Base-by-base conservation (phyloP, 1,140 invertebrate species). In the Drosophila pallidifrons region DNA sequence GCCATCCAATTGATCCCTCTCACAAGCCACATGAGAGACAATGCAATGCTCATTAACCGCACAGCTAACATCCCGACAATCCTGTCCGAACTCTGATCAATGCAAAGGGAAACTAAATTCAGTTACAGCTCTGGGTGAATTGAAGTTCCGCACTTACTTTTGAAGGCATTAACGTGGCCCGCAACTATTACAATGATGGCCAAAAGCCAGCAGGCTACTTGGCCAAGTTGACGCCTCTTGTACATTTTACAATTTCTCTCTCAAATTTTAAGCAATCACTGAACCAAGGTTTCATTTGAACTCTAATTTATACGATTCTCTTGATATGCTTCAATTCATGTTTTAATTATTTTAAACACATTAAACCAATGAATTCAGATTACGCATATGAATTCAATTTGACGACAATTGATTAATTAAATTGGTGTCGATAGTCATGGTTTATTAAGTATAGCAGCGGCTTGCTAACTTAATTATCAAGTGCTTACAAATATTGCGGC, bases 31-130 rank as follows among this genome's bases (percentile, higher is more conserved):
- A n/a, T 46, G 54, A 7, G 67, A 32, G 0, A 87, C 13, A 0
- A 59, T 16, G 25, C 83, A 87, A 15, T 13, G 49, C 15, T 87
- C 43, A 2, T 16, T 55, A 5, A 41, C 13, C 1, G 30, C 60
- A 57, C 83, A 87, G 8, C 8, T 47, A 7, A 88, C 58, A 13
- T 87, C 82, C 6, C 47, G 63, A 43, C 83, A 87, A 32, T 70
- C 70, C 0, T 47, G 64, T 1, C 83, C 83, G 38, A 72, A 82
- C 35, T 75, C 83, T 87, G 15, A 16, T 1, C 5, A 43, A n/a
- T 3, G 20, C 20, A 25, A 11, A n/a, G 38, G 8, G 4, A 41
- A 38, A 15, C 4, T 28, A 10, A 11, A 28, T 1, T 66, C 1
- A 46, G 0, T 2, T n/a, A 32, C 7, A 38, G 2, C 5, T 43